These are phyloP conservation scores for Sturnira hondurensis DNA, from an alignment of 2,113 vertebrate species.

Conservation along the genomic window DNA sequence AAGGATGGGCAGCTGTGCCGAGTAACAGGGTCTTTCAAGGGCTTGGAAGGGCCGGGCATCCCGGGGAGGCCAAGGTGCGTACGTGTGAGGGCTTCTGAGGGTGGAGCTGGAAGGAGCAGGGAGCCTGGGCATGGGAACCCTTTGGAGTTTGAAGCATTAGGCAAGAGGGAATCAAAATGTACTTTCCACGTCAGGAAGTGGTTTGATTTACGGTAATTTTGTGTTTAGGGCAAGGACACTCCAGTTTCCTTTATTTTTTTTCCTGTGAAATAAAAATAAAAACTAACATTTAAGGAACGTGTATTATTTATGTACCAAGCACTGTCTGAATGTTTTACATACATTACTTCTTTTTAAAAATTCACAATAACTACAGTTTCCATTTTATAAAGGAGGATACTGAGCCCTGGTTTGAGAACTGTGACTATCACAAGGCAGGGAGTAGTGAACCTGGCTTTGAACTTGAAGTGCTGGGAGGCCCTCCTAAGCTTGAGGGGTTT, in stretches of 20 bases:
- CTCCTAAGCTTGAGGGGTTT: not conserved
- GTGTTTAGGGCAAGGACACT: not conserved
- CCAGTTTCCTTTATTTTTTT: not conserved
- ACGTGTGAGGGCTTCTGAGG: not conserved
- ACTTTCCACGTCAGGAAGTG: not conserved
- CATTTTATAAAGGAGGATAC: not conserved
- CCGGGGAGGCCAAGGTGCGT: not conserved
- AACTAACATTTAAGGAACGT: not conserved
- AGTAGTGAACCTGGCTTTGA: not conserved
- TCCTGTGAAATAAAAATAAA: not conserved
- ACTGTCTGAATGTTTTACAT: not conserved
- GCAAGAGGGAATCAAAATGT: not conserved
- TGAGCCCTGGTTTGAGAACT: not conserved
- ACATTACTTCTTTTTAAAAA: not conserved
- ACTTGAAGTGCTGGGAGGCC: not conserved
- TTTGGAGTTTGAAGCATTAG: not conserved
- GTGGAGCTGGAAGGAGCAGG: not conserved
- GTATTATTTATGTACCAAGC: not conserved
- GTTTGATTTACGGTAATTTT: not conserved
- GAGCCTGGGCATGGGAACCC: not conserved
- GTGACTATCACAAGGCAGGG: not conserved
- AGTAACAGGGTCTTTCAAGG: not conserved
- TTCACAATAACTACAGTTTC: not conserved
- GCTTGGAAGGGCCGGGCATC: not conserved
- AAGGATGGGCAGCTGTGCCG: not conserved